Percentiles rank a stretch among this genome's conserved stretches.
These are phyloP conservation scores for Rallus crepitans DNA, from an alignment of 2,797 vertebrate species.

Conservation along the genomic window DNA sequence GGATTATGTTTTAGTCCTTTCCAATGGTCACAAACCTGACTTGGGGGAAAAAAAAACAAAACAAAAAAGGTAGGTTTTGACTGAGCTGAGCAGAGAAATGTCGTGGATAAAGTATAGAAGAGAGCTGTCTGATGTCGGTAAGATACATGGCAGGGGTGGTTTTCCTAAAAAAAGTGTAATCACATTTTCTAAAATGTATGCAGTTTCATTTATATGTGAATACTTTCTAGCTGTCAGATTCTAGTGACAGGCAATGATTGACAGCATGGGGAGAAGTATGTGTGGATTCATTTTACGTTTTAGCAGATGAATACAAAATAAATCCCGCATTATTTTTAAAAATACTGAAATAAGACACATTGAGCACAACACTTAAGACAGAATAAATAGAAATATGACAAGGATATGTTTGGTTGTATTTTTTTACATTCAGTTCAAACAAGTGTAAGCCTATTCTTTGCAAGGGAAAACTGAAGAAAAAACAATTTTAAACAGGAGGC, in stretches of 20 bases:
- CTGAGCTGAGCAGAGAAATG: not conserved
- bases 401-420: not conserved
- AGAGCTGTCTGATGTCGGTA: not conserved
- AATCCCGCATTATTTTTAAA: slow-evolving; percentile 22
- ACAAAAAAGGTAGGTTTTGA: not conserved
- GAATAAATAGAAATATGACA: not conserved
- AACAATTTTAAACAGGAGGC: not conserved
- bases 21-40: not conserved
- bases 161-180: not conserved
- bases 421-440: not conserved
- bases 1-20: not conserved
- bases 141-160: not conserved
- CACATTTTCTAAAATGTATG: not conserved
- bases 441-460: not conserved
- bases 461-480: not conserved
- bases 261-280: not conserved
- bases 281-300: not conserved
- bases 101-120: not conserved
- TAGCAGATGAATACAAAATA: slow-evolving; percentile 9
- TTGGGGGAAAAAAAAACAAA: no score
- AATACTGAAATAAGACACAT: not conserved
- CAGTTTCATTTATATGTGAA: slow-evolving; percentile 22
- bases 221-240: slow-evolving; percentile 16
- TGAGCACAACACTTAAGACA: not conserved
- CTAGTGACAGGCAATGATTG: not conserved